A percentile compares a stretch with the other conserved stretches of the same genome.
Evolutionary conservation across 2,888 invertebrate genomes (phyloP).

Genomic region (Diaperis boleti): DNA sequence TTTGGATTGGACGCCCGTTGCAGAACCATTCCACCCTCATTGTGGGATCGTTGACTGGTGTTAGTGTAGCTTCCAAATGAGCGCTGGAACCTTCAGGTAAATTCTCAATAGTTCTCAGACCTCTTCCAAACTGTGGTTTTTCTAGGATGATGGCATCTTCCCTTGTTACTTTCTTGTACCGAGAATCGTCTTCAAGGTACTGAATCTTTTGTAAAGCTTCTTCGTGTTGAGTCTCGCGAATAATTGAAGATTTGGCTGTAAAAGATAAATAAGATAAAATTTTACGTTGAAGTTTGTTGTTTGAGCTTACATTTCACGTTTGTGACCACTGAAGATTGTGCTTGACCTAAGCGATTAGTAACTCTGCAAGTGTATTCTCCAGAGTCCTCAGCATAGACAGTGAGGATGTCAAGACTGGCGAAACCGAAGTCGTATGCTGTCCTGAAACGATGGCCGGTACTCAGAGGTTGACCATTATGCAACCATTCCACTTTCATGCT

Average conservation of each 20-base stretch:
- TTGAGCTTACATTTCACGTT: conserved; percentile 80
- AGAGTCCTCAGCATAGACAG: conserved; percentile 93
- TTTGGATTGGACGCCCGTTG: conserved; percentile 92
- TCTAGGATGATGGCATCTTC: conserved; percentile 84
- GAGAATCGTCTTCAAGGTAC: conserved; percentile 88
- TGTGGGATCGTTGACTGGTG: conserved; percentile 97
- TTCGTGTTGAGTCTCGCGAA: conserved; percentile 92
- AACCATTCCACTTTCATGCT: conserved; percentile 93
- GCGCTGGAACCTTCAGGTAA: conserved; percentile 89
- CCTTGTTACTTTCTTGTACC: conserved; percentile 77
- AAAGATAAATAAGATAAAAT: conserved; percentile 48
- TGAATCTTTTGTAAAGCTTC: conserved; percentile 93
- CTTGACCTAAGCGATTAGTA: conserved; percentile 87
- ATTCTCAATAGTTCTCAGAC: conserved; percentile 85
- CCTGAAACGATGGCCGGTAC: conserved; percentile 90
- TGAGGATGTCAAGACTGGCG: conserved; percentile 93
- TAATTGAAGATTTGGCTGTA: conserved; percentile 84
- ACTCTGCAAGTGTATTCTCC: conserved; percentile 92
- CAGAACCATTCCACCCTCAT: conserved; percentile 99
- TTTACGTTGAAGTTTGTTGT: too few species aligned
- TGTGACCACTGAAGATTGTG: conserved; percentile 83
- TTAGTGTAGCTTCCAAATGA: conserved; percentile 94
- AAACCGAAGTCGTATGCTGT: conserved; percentile 98
- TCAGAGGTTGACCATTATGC: conserved; percentile 90
- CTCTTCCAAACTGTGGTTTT: conserved; percentile 90